Percentiles rank a stretch among this genome's conserved stretches.
Conservation (phyloP, 53 echinoderm and acorn worm genomes). For the Stichopus horrens region DNA sequence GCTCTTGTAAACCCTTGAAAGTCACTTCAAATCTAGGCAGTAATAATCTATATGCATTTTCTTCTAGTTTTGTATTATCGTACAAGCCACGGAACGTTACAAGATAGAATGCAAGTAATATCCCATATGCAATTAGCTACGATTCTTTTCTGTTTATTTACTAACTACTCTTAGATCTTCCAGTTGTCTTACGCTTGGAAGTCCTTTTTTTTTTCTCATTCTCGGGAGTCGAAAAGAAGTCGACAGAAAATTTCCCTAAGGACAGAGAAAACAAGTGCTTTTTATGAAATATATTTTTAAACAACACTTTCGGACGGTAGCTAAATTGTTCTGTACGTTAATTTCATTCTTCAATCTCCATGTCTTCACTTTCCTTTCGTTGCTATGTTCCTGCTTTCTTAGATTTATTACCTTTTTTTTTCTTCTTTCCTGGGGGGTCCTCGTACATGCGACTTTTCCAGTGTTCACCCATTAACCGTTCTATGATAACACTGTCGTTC, state of each 20-base stretch:
- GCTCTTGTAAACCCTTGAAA: slow-evolving; percentile 27
- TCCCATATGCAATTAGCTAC: slow-evolving; percentile 38
- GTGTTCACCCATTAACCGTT: slow-evolving; percentile 24
- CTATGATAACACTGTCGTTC: slow-evolving; percentile 29
- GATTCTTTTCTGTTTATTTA: slow-evolving; percentile 33
- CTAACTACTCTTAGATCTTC: slow-evolving; percentile 24
- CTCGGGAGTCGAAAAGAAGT: slow-evolving; percentile 6
- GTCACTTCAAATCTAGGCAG: slow-evolving; percentile 35
- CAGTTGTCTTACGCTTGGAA: slow-evolving; percentile 33
- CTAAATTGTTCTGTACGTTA: not conserved
- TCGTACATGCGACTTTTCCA: slow-evolving; percentile 1
- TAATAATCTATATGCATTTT: slow-evolving; percentile 39
- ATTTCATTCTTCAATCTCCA: no score
- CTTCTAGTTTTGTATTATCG: slow-evolving; percentile 31
- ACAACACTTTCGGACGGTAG: slow-evolving; percentile 37
- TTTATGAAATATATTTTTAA: slow-evolving; percentile 41
- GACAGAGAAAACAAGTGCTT: slow-evolving; percentile 36
- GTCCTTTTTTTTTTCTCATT: not conserved
- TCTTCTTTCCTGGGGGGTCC: not conserved
- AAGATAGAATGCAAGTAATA: slow-evolving; percentile 32
- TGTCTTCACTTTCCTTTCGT: not conserved
- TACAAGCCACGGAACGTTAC: slow-evolving; percentile 37
- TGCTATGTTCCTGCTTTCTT: no score
- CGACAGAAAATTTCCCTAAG: slow-evolving; percentile 30
- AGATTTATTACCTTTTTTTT: no score